phyloP scores from a whole-genome alignment of 2,888 invertebrate species.

The Apodemia zela region DNA sequence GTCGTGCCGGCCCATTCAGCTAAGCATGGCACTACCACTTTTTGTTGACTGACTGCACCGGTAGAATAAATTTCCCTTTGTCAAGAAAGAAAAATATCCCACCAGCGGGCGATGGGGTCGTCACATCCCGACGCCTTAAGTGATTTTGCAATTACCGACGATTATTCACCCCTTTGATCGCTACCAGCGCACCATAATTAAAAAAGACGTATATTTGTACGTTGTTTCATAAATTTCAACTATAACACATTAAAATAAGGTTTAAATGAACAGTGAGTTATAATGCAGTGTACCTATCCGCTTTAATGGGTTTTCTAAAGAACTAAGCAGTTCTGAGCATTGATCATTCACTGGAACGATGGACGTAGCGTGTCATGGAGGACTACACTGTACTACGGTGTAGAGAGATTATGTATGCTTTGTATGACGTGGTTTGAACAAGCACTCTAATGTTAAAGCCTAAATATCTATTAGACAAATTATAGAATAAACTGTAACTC shows the following conservation, averaged over 20 bases:
- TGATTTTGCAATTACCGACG: neutral
- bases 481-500: too few species aligned
- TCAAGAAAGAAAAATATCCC: too few species aligned
- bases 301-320: slow-evolving; percentile 1
- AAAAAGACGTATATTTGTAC: neutral
- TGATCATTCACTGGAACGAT: neutral
- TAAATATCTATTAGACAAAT: too few species aligned
- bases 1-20: too few species aligned
- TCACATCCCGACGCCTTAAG: too few species aligned
- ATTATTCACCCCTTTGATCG: neutral
- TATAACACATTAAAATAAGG: neutral
- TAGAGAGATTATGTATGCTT: neutral
- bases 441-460: neutral
- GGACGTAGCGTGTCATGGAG: neutral
- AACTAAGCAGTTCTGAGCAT: neutral
- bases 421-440: neutral
- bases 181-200: neutral
- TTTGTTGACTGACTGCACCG: too few species aligned
- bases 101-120: too few species aligned
- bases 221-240: neutral
- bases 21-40: too few species aligned
- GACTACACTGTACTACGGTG: neutral
- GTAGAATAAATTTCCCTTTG: too few species aligned
- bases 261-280: too few species aligned
- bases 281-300: neutral